Evolutionary conservation across 2,797 vertebrate genomes (phyloP).

Genomic region (Leptoclinus maculatus): DNA sequence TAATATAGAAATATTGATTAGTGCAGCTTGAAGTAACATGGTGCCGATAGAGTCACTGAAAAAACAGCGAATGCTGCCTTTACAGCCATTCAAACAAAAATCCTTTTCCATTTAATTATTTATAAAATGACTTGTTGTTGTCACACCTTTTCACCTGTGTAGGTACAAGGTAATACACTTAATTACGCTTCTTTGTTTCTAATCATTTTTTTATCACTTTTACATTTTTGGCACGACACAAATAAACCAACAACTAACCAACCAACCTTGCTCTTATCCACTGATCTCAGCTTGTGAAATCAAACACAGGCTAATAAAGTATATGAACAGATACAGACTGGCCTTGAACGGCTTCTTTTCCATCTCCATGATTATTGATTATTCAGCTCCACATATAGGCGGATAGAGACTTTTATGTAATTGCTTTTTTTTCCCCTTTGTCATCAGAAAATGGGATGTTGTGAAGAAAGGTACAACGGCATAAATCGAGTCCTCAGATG

Average conservation of each 20-base stretch:
- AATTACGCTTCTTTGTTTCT: not conserved
- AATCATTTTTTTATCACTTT: not conserved
- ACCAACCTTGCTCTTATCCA: not conserved
- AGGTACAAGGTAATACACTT: not conserved
- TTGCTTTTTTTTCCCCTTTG: constrained; percentile 2
- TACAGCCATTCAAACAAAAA: not conserved
- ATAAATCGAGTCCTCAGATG: not conserved
- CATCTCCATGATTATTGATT: constrained; percentile 21
- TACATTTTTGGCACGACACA: not conserved
- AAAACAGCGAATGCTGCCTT: not conserved
- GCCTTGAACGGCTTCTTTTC: not conserved
- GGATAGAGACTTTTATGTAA: constrained; percentile 10
- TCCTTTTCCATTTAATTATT: not conserved
- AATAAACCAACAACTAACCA: constrained; percentile 9
- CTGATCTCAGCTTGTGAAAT: not conserved
- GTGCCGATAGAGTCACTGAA: not conserved
- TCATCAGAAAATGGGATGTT: not conserved
- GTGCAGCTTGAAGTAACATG: not conserved
- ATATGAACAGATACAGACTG: not conserved
- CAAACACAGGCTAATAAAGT: not conserved
- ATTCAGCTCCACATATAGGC: not conserved
- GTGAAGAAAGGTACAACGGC: not conserved
- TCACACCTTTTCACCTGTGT: not conserved
- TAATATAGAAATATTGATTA: not conserved
- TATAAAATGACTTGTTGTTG: not conserved